Evolutionary conservation across 2,113 vertebrate genomes (phyloP), one percentile per base, ranked within the genome.

Genomic region (Chitala chitala): DNA sequence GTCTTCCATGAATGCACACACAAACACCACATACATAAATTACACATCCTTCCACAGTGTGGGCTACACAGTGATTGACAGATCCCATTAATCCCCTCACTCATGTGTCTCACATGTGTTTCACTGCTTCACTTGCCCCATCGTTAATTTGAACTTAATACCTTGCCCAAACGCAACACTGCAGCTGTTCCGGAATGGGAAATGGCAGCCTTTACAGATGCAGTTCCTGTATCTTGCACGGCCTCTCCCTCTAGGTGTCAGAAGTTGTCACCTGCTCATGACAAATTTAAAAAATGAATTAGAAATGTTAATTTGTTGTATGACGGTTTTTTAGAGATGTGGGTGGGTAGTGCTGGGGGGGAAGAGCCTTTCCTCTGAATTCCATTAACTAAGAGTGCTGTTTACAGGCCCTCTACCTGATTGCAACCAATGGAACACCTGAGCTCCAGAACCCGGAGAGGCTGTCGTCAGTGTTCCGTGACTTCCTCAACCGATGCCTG

Each of bases 381-480:
- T 66, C 40, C 40, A 26, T 13, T 46, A 17, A 46, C 40, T 22
- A 8, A n/a, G 44, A 73, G 24, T 29, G 6, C 17, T 38, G 40
- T 58, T 71, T 0, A 17, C 76, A 98, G 97, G 97, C 96, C 5
- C 87, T 98, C 88, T 99, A 99, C 89, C 93, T 99, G 88, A 99
- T 99, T 66, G 97, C 97, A 63, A 99, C 97, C 31, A 99, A 99
- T 0, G 97, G 97, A 75, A 99, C 97, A 0, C 97, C 97, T 0
- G 96, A 99, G 84, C 93, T 99, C 78, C 97, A 99, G 88, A 99
- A 98, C 86, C 96, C 97, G 0, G 96, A 99, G 89, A 93, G 95
- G 75, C 87, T 99, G 50, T 98, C 97, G 0, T 92, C 94, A 2
- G 93, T 97, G 66, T 99, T 99, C 83, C 92, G 96, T 71, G 97